phyloP scores from a whole-genome alignment of 2,113 vertebrate species.

The Amblyopsis rosae region DNA sequence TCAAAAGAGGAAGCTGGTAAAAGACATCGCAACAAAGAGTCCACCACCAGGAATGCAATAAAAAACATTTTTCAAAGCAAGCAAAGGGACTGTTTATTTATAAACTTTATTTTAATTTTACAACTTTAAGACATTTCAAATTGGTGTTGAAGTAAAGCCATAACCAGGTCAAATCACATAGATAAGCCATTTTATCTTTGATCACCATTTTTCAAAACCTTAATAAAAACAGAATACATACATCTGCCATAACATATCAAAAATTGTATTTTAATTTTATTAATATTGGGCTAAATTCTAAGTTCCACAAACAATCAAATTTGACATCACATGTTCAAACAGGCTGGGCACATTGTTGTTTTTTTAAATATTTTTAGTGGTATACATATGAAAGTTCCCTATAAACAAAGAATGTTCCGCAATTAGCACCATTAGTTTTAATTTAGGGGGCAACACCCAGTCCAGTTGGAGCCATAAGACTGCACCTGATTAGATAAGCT shows the following conservation, averaged over 20 bases:
- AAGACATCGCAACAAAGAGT: slow-evolving; percentile 42
- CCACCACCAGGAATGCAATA: slow-evolving; percentile 68
- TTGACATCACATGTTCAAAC: slow-evolving; percentile 58
- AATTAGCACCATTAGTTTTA: slow-evolving; percentile 91
- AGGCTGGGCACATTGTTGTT: slow-evolving; percentile 65
- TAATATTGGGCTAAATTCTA: slow-evolving; percentile 31
- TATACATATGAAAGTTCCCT: slow-evolving; percentile 76
- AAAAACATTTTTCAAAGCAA: slow-evolving; percentile 71
- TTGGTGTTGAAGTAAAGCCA: slow-evolving; percentile 69
- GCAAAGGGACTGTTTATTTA: slow-evolving; percentile 78
- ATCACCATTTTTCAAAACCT: slow-evolving; percentile 24
- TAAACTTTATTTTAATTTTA: slow-evolving; percentile 79
- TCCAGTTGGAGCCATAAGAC: slow-evolving; percentile 69
- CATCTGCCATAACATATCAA: slow-evolving; percentile 49
- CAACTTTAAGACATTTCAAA: slow-evolving; percentile 59
- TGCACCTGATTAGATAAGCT: slow-evolving; percentile 45
- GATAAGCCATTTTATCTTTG: slow-evolving; percentile 50
- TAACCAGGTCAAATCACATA: slow-evolving; percentile 49
- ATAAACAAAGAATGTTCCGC: slow-evolving; percentile 54
- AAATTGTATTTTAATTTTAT: slow-evolving; percentile 17
- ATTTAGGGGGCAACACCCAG: slow-evolving; percentile 90
- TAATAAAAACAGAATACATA: slow-evolving; percentile 51
- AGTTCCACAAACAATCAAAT: slow-evolving; percentile 40
- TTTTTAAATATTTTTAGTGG: slow-evolving; percentile 75
- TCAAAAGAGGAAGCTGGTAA: slow-evolving; percentile 24